Evolutionary conservation across 2,888 invertebrate species (phyloP).

Genomic region (Catocala nupta): DNA sequence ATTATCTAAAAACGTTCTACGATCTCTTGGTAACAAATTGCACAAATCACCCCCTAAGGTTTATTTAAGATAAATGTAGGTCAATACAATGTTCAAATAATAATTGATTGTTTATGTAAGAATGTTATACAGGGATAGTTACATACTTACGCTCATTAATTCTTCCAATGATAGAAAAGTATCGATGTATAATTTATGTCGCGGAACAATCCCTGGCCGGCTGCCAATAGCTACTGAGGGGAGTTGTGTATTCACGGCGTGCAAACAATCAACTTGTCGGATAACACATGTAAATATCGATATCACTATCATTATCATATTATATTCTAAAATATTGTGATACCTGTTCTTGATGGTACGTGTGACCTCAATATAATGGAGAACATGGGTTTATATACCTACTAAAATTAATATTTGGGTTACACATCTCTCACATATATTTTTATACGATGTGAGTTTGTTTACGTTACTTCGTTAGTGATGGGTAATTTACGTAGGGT

Average conservation of each 20-base stretch:
- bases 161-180: slow-evolving; percentile 56
- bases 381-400: slow-evolving; percentile 1
- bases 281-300: slow-evolving; percentile 41
- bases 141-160: slow-evolving; percentile 52
- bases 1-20: no score
- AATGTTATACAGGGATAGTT: slow-evolving; percentile 27
- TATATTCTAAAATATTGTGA: neutral
- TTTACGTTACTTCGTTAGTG: slow-evolving; percentile 1
- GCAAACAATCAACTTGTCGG: slow-evolving; percentile 61
- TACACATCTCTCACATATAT: slow-evolving; percentile 1
- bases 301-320: slow-evolving; percentile 18
- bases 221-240: slow-evolving; percentile 58
- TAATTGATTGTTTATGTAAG: slow-evolving; percentile 25
- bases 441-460: slow-evolving; percentile 1
- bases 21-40: no score
- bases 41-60: no score
- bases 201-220: slow-evolving; percentile 62
- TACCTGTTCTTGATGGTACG: neutral
- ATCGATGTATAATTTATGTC: slow-evolving; percentile 63
- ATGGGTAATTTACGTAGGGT: slow-evolving; percentile 1
- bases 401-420: slow-evolving; percentile 7
- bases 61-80: no score
- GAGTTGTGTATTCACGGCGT: slow-evolving; percentile 53
- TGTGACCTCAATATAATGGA: slow-evolving; percentile 1
- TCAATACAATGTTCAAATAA: slow-evolving; percentile 20